Conservation (phyloP, 2,888 invertebrate genomes). For the Apamea epomidion region DNA sequence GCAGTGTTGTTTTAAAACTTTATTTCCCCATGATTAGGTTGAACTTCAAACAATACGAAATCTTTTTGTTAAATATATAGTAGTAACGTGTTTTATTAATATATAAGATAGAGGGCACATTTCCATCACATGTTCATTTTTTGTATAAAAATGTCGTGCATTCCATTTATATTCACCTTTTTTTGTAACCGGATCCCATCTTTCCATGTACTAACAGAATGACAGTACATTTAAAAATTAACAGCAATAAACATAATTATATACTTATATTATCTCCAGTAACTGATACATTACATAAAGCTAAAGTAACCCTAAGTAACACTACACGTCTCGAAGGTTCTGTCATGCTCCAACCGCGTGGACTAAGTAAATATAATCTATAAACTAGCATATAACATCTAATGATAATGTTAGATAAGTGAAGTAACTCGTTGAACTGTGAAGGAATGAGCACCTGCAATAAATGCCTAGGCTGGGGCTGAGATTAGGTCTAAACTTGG, state of each 20-base stretch:
- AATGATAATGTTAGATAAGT: conserved; percentile 26
- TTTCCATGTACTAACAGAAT: neutral
- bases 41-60: too few species aligned
- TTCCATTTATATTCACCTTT: neutral
- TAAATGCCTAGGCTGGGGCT: too few species aligned
- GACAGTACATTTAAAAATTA: conserved; percentile 7
- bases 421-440: conserved; percentile 35
- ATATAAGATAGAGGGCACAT: neutral
- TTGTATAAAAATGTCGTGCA: neutral
- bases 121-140: neutral
- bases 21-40: too few species aligned
- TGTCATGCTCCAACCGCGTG: conserved; percentile 48
- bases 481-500: neutral
- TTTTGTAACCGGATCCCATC: neutral
- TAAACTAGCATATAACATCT: conserved; percentile 2
- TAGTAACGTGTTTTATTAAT: neutral
- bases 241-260: conserved; percentile 1
- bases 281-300: conserved; percentile 54
- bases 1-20: too few species aligned
- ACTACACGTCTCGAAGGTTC: conserved; percentile 45
- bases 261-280: conserved; percentile 3
- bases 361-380: conserved; percentile 8
- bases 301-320: conserved; percentile 54
- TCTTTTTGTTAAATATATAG: too few species aligned
- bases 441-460: conserved; percentile 20